Base-by-base conservation (phyloP, 2,797 vertebrate species). In the Cossypha dichroa region DNA sequence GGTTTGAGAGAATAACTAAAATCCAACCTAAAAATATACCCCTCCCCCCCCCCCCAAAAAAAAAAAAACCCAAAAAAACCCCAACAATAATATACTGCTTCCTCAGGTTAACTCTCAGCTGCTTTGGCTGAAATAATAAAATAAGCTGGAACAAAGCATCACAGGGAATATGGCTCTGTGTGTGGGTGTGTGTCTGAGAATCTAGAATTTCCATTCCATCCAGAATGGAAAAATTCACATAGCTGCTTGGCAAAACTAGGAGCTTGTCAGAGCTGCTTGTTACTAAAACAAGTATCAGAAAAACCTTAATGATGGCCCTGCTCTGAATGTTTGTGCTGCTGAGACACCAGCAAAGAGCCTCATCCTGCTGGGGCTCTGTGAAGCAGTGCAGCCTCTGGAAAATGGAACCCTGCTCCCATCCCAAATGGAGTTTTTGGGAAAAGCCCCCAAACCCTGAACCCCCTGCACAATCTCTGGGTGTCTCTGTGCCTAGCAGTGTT, bases 281-380 rank as follows among this genome's bases (percentile, higher is more conserved):
- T 91, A 26, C 48, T 69, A 59, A 43, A 59, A 72, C 38, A 93
- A 33, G 6, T 4, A n/a, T 29, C 48, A 68, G 33, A 31, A 80
- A 74, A 74, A 20, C 6, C 3, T 80, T 36, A 80, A 41, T 67
- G 60, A 63, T 67, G 45, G 40, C 12, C 23, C 2, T 28, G 40
- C 48, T 10, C 51, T 22, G 29, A 49, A n/a, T 11, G 29, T 7
- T 6, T 13, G 28, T 1, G 0, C 36, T 31, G 1, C 10, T 7
- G n/a, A 62, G 33, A 20, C 48, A 86, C 16, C 67, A 67, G 59
- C 13, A 33, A 67, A 69, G 63, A 45, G 3, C 15, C 18, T 31
- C 26, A 31, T 15, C 20, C 36, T 59, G 40, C 22, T 18, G 43
- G 45, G 43, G 40, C 64, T 59, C 11, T 25, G 16, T 12, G 28